Conservation (phyloP, 2,113 vertebrate genomes). For the Sapayoa aenigma region DNA sequence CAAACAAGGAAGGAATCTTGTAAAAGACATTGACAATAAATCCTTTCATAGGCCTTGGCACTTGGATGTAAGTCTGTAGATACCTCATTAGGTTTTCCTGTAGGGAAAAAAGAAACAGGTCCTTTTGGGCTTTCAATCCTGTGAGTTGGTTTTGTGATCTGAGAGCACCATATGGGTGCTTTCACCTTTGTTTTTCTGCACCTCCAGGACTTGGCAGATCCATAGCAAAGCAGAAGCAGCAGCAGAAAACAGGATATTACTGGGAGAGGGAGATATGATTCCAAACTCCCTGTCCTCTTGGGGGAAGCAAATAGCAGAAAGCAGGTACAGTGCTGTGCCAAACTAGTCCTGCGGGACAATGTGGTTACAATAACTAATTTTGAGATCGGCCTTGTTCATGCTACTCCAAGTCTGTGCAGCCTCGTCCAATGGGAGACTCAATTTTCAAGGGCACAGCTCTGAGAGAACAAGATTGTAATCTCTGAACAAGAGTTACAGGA, state of each 20-base stretch:
- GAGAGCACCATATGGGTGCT: conserved; percentile 38
- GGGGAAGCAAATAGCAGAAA: conserved; percentile 27
- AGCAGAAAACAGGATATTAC: neutral
- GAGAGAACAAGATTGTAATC: neutral
- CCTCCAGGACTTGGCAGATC: conserved; percentile 51
- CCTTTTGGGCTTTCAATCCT: conserved; percentile 13
- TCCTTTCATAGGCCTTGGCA: conserved; percentile 28
- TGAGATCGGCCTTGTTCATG: neutral
- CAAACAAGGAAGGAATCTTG: conserved; percentile 35
- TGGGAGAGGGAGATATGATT: neutral
- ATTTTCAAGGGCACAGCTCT: neutral
- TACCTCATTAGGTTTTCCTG: neutral
- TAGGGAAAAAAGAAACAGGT: neutral
- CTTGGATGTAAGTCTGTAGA: neutral
- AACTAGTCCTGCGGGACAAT: neutral
- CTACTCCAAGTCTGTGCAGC: neutral
- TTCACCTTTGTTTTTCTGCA: conserved; percentile 50
- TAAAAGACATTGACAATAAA: conserved; percentile 51
- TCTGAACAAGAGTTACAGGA: neutral
- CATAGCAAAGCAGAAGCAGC: neutral
- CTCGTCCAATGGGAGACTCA: neutral
- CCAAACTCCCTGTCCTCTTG: neutral
- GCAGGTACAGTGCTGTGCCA: neutral
- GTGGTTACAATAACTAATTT: conserved; percentile 28
- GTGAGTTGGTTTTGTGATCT: neutral